phyloP scores from a whole-genome alignment of 2,888 invertebrate species.

The Pediacus dermestoides region DNA sequence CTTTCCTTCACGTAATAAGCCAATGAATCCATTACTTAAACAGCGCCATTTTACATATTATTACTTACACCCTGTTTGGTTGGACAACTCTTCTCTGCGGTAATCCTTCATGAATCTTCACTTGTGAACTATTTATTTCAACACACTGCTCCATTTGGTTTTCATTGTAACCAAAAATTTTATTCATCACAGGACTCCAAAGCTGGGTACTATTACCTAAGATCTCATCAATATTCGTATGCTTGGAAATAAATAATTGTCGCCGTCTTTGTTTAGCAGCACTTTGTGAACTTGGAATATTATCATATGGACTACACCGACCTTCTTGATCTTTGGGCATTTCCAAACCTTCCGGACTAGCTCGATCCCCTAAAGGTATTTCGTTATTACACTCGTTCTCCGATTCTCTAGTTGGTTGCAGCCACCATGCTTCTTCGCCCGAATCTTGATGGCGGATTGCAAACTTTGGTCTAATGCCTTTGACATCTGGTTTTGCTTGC shows the following conservation, averaged over 20 bases:
- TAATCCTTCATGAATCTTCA: constrained; percentile 68
- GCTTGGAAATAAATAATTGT: constrained; percentile 73
- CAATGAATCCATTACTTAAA: neutral
- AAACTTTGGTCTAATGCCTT: constrained; percentile 30
- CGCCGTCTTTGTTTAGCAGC: constrained; percentile 26
- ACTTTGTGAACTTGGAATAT: constrained; percentile 51
- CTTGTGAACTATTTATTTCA: constrained; percentile 74
- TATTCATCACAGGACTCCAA: constrained; percentile 64
- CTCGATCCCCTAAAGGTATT: constrained; percentile 66
- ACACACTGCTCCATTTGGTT: constrained; percentile 54
- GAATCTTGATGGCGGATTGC: constrained; percentile 52
- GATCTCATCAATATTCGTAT: constrained; percentile 86
- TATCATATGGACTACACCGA: constrained; percentile 68
- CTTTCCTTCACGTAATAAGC: too few relatives aligned
- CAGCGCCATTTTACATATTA: neutral
- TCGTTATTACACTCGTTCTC: constrained; percentile 51
- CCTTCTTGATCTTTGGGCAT: constrained; percentile 47
- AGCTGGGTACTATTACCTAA: constrained; percentile 62
- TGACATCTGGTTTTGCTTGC: constrained; percentile 22
- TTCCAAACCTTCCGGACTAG: constrained; percentile 76
- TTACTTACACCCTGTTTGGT: constrained; percentile 40
- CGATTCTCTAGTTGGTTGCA: constrained; percentile 54
- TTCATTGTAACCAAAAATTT: constrained; percentile 47
- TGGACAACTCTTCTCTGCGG: constrained; percentile 68
- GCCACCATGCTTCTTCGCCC: constrained; percentile 56